Percentiles rank a stretch among this genome's conserved stretches.
These are phyloP conservation scores for Alloscopus bannaensis DNA, from an alignment of 2,888 invertebrate species.

Conservation along the genomic window DNA sequence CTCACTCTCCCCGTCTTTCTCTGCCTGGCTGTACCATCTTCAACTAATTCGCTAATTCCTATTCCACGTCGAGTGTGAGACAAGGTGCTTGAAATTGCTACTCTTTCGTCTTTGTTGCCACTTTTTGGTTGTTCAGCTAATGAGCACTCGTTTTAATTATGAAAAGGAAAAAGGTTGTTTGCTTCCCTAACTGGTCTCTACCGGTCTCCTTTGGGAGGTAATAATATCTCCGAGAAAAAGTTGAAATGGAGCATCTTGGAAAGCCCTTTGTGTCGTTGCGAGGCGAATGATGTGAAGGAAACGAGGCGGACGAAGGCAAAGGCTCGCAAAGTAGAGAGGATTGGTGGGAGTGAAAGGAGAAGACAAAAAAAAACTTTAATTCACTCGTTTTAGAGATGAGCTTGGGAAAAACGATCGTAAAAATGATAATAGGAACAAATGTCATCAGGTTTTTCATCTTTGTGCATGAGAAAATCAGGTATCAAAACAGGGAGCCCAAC, in stretches of 20 bases:
- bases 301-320: too few relatives aligned
- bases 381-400: constrained; percentile 38
- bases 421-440: constrained; percentile 64
- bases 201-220: constrained; percentile 20
- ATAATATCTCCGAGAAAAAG: constrained; percentile 38
- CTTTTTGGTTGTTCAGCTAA: constrained; percentile 50
- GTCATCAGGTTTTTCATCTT: constrained; percentile 60
- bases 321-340: too few relatives aligned
- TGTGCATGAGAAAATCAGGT: constrained; percentile 18
- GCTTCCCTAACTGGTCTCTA: constrained; percentile 11
- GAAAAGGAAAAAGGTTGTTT: constrained; percentile 48
- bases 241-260: constrained; percentile 54
- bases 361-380: constrained; percentile 57
- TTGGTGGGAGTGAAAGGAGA: too few relatives aligned
- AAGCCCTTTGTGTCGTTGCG: too few relatives aligned
- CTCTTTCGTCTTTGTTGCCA: constrained; percentile 30
- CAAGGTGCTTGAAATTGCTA: constrained; percentile 53
- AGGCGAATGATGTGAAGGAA: too few relatives aligned
- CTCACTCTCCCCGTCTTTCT: constrained; percentile 1
- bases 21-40: constrained; percentile 12
- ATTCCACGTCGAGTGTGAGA: constrained; percentile 29
- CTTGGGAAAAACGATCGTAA: constrained; percentile 46
- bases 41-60: constrained; percentile 59
- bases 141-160: constrained; percentile 65
- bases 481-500: not conserved